phyloP scores from a whole-genome alignment of 1,140 invertebrate species.

The Notospermus geniculatus region DNA sequence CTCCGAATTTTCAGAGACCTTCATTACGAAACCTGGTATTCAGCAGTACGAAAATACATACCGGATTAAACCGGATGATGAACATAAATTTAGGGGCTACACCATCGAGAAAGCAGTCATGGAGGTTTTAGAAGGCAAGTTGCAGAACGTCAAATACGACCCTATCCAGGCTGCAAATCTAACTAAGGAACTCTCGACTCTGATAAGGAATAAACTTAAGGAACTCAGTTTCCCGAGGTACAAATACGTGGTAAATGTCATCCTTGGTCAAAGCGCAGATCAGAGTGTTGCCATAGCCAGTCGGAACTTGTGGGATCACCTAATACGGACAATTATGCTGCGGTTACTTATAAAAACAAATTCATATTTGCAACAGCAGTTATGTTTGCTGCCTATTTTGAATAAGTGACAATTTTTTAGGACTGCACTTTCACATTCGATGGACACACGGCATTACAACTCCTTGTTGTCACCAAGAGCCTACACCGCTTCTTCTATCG shows the following conservation, averaged over 20 bases:
- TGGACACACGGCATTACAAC: no score
- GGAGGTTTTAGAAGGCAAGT: not conserved
- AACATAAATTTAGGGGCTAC: not conserved
- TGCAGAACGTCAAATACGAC: not conserved
- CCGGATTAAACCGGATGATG: not conserved
- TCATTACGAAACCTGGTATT: not conserved
- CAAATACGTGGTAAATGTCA: slow-evolving; percentile 39
- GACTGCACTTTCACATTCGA: no score
- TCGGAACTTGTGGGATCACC: slow-evolving; percentile 46
- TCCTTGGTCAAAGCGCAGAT: slow-evolving; percentile 34
- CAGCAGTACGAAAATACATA: slow-evolving; percentile 4
- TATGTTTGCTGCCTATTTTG: slow-evolving; percentile 46
- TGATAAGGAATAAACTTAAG: slow-evolving; percentile 29
- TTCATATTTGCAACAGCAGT: slow-evolving; percentile 40
- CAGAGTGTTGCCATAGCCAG: slow-evolving; percentile 42
- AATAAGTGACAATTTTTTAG: no score
- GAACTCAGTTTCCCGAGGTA: slow-evolving; percentile 38
- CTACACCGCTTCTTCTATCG: no score
- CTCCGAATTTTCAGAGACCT: not conserved
- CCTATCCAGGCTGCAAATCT: not conserved
- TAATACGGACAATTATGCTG: slow-evolving; percentile 37
- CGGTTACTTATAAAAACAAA: slow-evolving; percentile 35
- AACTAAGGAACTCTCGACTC: slow-evolving; percentile 2
- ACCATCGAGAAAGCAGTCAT: not conserved
- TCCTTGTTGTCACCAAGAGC: no score